Conservation (phyloP, 2,113 vertebrate species). For the Prinia subflava region DNA sequence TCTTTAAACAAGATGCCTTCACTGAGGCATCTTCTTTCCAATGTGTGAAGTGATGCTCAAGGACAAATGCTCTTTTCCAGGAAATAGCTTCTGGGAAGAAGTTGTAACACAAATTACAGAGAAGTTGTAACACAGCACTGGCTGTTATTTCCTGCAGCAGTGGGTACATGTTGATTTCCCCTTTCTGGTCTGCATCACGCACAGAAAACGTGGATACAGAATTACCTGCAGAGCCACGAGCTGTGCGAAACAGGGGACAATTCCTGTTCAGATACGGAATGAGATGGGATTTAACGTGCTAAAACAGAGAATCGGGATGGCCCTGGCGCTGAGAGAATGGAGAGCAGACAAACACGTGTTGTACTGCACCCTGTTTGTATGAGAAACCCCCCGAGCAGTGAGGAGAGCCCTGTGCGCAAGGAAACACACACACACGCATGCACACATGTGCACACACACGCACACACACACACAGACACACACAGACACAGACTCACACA, state of each 20-base stretch:
- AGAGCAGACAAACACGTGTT: neutral
- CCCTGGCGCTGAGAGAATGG: neutral
- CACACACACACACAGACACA: too few relatives aligned
- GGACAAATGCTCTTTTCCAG: neutral
- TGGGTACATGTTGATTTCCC: neutral
- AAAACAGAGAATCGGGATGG: neutral
- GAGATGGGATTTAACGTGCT: neutral
- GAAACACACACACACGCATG: too few relatives aligned
- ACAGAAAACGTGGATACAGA: neutral
- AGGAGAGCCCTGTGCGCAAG: too few relatives aligned
- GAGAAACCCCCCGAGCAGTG: too few relatives aligned
- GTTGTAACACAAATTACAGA: too few relatives aligned
- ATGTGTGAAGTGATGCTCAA: neutral
- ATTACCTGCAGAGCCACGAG: neutral
- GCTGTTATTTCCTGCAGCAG: neutral
- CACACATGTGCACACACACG: too few relatives aligned
- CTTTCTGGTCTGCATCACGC: neutral
- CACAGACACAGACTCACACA: too few relatives aligned
- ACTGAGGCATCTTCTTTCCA: neutral
- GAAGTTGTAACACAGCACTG: neutral
- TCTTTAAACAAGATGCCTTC: neutral
- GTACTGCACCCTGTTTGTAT: rapidly evolving
- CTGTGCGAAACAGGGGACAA: rapidly evolving
- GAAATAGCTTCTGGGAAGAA: neutral
- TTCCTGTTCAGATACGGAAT: neutral